Base-by-base conservation (phyloP, 2,113 vertebrate genomes). In the Murina feae region DNA sequence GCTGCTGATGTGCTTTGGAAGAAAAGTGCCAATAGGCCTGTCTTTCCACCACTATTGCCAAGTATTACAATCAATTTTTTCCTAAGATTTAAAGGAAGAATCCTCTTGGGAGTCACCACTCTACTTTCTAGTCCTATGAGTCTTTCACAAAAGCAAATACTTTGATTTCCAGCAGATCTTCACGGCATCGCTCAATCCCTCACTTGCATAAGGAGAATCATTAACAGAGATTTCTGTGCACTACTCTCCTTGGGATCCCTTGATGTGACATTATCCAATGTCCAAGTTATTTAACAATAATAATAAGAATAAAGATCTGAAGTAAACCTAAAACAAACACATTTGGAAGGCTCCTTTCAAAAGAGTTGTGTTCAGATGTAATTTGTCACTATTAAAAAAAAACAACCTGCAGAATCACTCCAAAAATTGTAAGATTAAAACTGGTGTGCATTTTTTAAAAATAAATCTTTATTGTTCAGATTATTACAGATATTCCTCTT, bases 381-480 rank as follows among this genome's bases (percentile, higher is more conserved):
- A 92, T 51, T n/a, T 84, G 16, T 75, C 37, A 79, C 55, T 72
- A 47, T 37, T 44, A 89, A 94, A 87, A 92, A 87, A 92, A 92
- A 69, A 10, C 78, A 91, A 66, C 58, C 28, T 66, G 21, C 30
- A 83, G 55, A 78, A 79, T 83, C 30, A 49, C 39, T 86, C 75
- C 63, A 76, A 94, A 95, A 91, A 53, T 4, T 71, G 6, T 79
- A 95, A 97, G 91, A 94, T 63, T 93, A 96, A 97, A 95, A 97
- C 0, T 90, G 84, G 86, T 75, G 6, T 71, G 23, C 69, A 86
- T 37, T 82, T 63, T 42, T n/a, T n/a, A n/a, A n/a, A n/a, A n/a
- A n/a, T n/a, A n/a, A n/a, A n/a, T n/a, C n/a, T n/a, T n/a, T n/a
- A n/a, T n/a, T n/a, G n/a, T n/a, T n/a, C n/a, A n/a, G n/a, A n/a